A percentile compares a stretch with the other conserved stretches of the same genome.
phyloP scores from a whole-genome alignment of 1,140 invertebrate genomes.

The Diorhabda sublineata region DNA sequence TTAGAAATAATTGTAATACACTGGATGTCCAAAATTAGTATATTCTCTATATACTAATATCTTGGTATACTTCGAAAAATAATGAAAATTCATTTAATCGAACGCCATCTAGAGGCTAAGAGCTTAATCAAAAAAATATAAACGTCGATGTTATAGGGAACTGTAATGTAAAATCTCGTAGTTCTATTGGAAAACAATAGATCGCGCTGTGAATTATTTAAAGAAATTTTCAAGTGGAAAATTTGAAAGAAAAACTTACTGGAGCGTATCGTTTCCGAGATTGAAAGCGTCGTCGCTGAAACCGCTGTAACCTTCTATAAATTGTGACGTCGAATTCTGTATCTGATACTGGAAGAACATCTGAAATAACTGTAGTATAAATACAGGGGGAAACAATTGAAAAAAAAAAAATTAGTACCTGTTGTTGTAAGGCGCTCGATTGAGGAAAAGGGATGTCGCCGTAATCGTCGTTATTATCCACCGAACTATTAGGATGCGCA shows the following conservation, averaged over 20 bases:
- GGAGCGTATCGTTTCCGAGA: conserved; percentile 60
- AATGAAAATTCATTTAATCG: no score
- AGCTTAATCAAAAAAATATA: no score
- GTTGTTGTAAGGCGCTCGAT: conserved; percentile 30
- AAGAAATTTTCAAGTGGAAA: no score
- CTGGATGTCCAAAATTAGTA: no score
- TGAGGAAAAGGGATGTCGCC: conserved; percentile 34
- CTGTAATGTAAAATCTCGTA: no score
- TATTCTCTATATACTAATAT: no score
- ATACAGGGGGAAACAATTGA: not conserved
- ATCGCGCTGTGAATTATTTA: no score
- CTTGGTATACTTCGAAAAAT: no score
- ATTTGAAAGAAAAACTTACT: conserved; percentile 36
- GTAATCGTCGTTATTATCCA: conserved; percentile 39
- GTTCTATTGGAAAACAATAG: no score
- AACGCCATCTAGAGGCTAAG: no score
- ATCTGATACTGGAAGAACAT: conserved; percentile 37
- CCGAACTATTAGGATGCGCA: conserved; percentile 38
- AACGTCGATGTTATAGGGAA: no score
- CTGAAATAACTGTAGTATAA: conserved; percentile 22
- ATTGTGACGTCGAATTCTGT: conserved; percentile 32
- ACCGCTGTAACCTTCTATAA: conserved; percentile 55
- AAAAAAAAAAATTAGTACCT: conserved; percentile 24
- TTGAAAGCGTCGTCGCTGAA: conserved; percentile 65
- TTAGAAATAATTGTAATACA: no score